These are phyloP conservation scores for Gonioctena quinquepunctata DNA, from an alignment of 1,140 invertebrate genomes.

Conservation along the genomic window DNA sequence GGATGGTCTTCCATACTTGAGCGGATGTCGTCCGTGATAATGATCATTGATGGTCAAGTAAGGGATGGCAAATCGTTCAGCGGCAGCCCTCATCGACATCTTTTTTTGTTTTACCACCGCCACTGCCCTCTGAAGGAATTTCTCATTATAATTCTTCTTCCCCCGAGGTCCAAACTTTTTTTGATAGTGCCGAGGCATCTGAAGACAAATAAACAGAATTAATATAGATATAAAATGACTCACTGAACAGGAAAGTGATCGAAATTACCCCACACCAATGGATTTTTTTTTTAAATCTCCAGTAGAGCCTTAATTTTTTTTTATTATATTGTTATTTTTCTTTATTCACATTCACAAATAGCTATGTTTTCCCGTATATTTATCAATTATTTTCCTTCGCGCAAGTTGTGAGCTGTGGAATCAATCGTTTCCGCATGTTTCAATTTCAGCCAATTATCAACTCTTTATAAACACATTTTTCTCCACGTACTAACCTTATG, in stretches of 20 bases:
- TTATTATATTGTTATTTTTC: too few relatives aligned
- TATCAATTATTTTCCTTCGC: too few relatives aligned
- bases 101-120: background rate
- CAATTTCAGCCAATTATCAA: too few relatives aligned
- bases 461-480: too few relatives aligned
- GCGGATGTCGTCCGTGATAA: constrained; percentile 6
- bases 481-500: too few relatives aligned
- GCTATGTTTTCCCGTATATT: too few relatives aligned
- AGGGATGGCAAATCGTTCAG: constrained; percentile 9
- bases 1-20: constrained; percentile 12
- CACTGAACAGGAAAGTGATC: background rate
- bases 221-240: constrained; percentile 1
- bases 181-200: background rate
- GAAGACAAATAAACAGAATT: background rate
- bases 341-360: too few relatives aligned
- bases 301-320: background rate
- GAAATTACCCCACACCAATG: background rate
- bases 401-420: too few relatives aligned
- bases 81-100: background rate
- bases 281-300: background rate
- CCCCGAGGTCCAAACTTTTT: constrained; percentile 4
- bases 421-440: too few relatives aligned
- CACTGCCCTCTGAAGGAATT: constrained; percentile 4
- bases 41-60: constrained; percentile 10
- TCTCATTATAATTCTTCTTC: constrained; percentile 3